Evolutionary conservation across 2,113 vertebrate species (phyloP).

Genomic region (Fulmarus glacialis): DNA sequence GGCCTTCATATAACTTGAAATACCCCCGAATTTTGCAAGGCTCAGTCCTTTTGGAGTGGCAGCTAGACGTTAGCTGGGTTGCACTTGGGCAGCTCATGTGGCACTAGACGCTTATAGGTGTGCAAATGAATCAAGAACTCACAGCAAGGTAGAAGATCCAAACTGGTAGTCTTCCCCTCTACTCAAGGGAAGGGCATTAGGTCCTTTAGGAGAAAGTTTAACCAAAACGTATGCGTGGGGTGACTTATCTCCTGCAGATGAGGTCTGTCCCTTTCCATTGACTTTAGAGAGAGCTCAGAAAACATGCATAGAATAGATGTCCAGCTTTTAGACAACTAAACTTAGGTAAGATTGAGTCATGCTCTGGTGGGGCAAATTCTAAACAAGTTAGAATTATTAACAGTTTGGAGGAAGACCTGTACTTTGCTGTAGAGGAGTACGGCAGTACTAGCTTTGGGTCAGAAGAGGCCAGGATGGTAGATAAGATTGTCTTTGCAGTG

Average conservation of each 20-base stretch:
- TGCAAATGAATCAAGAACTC: neutral
- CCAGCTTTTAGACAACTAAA: neutral
- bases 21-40: neutral
- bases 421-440: neutral
- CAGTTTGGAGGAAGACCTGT: neutral
- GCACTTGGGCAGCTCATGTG: neutral
- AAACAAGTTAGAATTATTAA: neutral
- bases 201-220: neutral
- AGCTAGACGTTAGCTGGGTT: neutral
- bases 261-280: neutral
- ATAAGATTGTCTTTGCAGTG: neutral
- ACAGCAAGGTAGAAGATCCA: neutral
- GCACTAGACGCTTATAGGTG: too few species aligned
- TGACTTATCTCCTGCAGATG: neutral
- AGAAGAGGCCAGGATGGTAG: neutral
- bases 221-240: neutral
- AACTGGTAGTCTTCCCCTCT: neutral
- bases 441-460: neutral
- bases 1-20: neutral
- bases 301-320: neutral
- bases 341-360: neutral
- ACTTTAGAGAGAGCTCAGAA: neutral
- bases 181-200: neutral
- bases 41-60: neutral
- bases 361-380: neutral